Evolutionary conservation across 2,797 vertebrate genomes (phyloP), one percentile per base, ranked within the genome.

Genomic region (Poecilia velifera): DNA sequence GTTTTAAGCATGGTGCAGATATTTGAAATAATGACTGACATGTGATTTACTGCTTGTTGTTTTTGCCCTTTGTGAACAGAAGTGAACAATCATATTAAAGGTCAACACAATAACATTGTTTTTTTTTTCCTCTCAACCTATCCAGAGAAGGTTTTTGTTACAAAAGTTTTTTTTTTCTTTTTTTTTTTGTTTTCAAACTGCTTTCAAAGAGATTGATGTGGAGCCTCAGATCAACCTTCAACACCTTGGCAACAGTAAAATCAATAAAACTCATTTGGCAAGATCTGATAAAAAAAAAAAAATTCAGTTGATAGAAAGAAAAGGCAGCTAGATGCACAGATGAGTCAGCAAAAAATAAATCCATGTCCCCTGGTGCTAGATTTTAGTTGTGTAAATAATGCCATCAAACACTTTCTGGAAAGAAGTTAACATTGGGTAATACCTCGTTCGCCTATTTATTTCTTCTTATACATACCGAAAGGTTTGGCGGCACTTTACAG

Each of bases 61-160:
- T 90, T 87, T 81, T 94, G 90, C 90, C 92, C 93, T 94, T 93
- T 95, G 82, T 86, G 83, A 90, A 84, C 79, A 88, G 80, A 74
- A 70, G 83, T 88, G 77, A 84, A 89, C 90, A 93, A 91, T 93
- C 89, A 91, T 78, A 90, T 90, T 85, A 94, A 95, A 96, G 95
- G 95, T 95, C 94, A 95, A 80, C 71, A 75, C 80, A 88, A 92
- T 78, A 92, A 88, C 85, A 89, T 88, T 91, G 73, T 91, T 75
- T 81, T 80, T 89, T 84, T 90, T 34, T 79, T 2, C 85, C 89
- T 78, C 80, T 88, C 80, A 72, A 76, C 85, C 77, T 51, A 57
- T 70, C 64, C 82, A 82, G 72, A 80, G 82, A 84, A 84, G 76
- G 51, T 80, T 90, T 86, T 88, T 82, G 76, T 82, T 43, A 86